Conservation (phyloP, 1,140 invertebrate genomes). For the Wasmannia auropunctata region DNA sequence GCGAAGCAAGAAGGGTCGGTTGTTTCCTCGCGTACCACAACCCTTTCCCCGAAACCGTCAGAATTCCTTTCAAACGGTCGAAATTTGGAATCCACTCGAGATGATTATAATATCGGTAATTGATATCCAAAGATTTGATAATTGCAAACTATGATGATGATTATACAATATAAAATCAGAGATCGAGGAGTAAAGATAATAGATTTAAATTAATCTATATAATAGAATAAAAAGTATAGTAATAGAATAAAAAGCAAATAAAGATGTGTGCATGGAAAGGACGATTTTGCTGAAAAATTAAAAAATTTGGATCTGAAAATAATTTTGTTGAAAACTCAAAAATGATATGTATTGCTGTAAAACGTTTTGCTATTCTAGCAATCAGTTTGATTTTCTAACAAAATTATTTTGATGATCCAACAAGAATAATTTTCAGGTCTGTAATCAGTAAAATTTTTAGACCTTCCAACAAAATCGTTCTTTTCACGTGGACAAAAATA, state of each 20-base stretch:
- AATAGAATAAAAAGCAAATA: neutral
- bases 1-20: slow-evolving; percentile 40
- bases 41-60: neutral
- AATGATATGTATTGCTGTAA: too few species aligned
- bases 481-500: neutral
- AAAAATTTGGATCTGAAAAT: too few species aligned
- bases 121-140: neutral
- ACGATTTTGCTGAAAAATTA: too few species aligned
- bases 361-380: too few species aligned
- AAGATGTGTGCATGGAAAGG: too few species aligned
- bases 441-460: too few species aligned
- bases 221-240: neutral
- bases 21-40: slow-evolving; percentile 37
- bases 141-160: too few species aligned
- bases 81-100: slow-evolving; percentile 28
- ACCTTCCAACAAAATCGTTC: too few species aligned
- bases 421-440: too few species aligned
- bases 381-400: too few species aligned
- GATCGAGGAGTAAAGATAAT: neutral
- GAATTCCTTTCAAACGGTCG: slow-evolving; percentile 2
- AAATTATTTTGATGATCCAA: too few species aligned
- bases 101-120: slow-evolving; percentile 33
- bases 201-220: neutral
- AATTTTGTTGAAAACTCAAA: too few species aligned
- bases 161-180: neutral